Conservation (phyloP, 2,113 vertebrate species). For the Otus sunia region DNA sequence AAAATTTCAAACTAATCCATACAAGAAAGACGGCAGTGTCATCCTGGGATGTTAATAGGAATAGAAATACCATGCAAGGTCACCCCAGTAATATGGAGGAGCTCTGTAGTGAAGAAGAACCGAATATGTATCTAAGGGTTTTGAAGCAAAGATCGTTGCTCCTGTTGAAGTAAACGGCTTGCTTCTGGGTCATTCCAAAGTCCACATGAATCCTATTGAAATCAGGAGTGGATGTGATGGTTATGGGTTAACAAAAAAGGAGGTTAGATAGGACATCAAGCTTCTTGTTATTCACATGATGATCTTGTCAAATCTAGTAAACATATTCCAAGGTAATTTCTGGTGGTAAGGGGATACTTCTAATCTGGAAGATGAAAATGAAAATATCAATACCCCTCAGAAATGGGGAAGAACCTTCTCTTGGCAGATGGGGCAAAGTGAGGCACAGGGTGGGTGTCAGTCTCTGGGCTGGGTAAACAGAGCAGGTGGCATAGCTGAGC, state of each 20-base stretch:
- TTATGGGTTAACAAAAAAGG: neutral
- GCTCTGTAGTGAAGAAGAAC: neutral
- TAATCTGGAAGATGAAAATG: neutral
- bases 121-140: neutral
- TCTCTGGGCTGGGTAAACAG: neutral
- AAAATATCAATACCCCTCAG: neutral
- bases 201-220: neutral
- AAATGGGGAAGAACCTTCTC: neutral
- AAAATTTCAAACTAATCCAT: neutral
- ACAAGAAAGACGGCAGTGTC: neutral
- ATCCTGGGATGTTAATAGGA: neutral
- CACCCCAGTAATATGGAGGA: neutral
- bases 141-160: neutral
- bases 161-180: neutral
- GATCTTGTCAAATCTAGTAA: neutral
- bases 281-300: neutral
- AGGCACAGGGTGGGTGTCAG: neutral
- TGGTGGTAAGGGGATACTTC: neutral
- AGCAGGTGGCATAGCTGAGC: neutral
- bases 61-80: neutral
- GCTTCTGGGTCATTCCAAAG: neutral
- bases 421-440: neutral
- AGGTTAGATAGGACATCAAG: neutral
- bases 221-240: neutral
- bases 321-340: neutral